Percentiles rank a stretch among this genome's conserved stretches.
Evolutionary conservation across 1,140 invertebrate genomes (phyloP).

Genomic region (Procambarus clarkii): DNA sequence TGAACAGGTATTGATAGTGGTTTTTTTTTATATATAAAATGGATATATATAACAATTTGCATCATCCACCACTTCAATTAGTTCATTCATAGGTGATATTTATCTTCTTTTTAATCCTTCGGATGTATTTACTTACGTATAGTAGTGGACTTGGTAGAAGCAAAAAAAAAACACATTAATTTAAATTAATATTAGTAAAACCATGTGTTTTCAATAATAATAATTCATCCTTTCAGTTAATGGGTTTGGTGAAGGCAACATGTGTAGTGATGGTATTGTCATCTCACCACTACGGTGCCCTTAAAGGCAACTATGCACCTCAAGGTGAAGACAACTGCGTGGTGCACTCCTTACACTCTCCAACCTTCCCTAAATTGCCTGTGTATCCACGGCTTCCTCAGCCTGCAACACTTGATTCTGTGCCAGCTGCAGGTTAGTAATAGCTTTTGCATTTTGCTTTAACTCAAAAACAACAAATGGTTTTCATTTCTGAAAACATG

Average conservation of each 20-base stretch:
- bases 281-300: conserved; percentile 52
- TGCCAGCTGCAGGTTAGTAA: conserved; percentile 60
- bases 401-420: conserved; percentile 55
- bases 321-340: conserved; percentile 45
- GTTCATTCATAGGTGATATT: too few relatives aligned
- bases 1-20: too few relatives aligned
- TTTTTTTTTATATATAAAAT: too few relatives aligned
- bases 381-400: conserved; percentile 49
- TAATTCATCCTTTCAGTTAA: conserved; percentile 23
- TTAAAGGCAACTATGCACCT: conserved; percentile 37
- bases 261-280: conserved; percentile 41
- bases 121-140: too few relatives aligned
- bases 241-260: conserved; percentile 11
- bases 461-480: not conserved
- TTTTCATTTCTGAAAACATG: too few relatives aligned
- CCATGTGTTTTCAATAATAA: too few relatives aligned
- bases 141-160: too few relatives aligned
- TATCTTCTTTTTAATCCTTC: too few relatives aligned
- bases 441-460: not conserved
- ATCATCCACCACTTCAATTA: too few relatives aligned
- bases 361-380: conserved; percentile 31
- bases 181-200: too few relatives aligned
- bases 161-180: too few relatives aligned
- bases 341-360: conserved; percentile 38
- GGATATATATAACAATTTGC: too few relatives aligned